Conservation (phyloP, 2,113 vertebrate genomes). For the Campylorhamphus procurvoides region DNA sequence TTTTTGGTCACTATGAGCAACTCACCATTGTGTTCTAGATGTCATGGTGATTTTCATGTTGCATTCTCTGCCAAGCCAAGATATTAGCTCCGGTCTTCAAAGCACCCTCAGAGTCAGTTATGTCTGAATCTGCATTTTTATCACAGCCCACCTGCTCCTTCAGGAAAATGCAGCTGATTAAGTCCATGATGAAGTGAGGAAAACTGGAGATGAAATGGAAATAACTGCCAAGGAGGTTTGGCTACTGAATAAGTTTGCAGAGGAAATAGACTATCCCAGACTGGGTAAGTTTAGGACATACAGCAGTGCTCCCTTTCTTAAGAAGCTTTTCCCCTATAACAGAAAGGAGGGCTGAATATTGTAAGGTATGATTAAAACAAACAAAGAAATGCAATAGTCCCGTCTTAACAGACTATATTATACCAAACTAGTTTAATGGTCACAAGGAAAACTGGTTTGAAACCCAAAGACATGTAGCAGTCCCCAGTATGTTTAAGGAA, state of each 20-base stretch:
- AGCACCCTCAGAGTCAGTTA: slow-evolving; percentile 10
- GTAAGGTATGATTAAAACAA: background rate
- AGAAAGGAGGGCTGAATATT: background rate
- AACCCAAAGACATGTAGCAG: background rate
- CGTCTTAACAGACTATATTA: background rate
- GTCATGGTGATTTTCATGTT: rapidly evolving
- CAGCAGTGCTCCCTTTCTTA: background rate
- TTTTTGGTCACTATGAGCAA: background rate
- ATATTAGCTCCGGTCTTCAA: slow-evolving; percentile 14
- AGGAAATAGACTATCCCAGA: background rate
- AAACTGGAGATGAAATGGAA: slow-evolving; percentile 1
- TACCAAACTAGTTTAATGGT: background rate
- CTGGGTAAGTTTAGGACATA: background rate
- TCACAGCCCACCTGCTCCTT: background rate
- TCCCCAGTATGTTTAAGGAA: background rate
- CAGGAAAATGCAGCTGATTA: background rate
- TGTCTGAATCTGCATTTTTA: slow-evolving; percentile 3
- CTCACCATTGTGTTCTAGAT: background rate
- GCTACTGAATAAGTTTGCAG: background rate
- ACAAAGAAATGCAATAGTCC: background rate
- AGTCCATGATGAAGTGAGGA: slow-evolving; percentile 10
- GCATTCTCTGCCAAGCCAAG: background rate
- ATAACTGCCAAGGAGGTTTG: slow-evolving; percentile 9
- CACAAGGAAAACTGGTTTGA: background rate
- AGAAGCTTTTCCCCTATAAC: background rate